Evolutionary conservation across 2,888 invertebrate genomes (phyloP).

Genomic region (Corythucha ciliata): DNA sequence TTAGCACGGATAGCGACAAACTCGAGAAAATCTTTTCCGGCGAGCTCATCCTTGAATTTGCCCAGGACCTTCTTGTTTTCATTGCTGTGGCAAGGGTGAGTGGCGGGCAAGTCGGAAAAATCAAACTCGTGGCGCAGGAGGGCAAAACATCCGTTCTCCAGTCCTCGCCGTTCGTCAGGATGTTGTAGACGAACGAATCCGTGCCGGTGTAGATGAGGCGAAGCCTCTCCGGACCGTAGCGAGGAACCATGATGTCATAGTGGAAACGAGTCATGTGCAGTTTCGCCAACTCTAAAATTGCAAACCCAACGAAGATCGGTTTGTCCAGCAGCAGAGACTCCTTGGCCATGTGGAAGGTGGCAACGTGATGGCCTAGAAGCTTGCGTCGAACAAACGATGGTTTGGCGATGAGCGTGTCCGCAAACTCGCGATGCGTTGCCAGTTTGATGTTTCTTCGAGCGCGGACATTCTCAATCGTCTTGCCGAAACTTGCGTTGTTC

Average conservation of each 20-base stretch:
- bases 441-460: not conserved
- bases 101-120: slow-evolving; percentile 35
- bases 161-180: slow-evolving; percentile 6
- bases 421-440: no score
- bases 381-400: no score
- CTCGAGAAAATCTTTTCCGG: slow-evolving; percentile 36
- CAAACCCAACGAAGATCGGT: not conserved
- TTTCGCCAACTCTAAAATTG: not conserved
- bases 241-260: no score
- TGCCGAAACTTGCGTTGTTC: slow-evolving; percentile 41
- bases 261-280: not conserved
- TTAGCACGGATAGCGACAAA: slow-evolving; percentile 37
- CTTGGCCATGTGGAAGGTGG: not conserved
- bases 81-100: slow-evolving; percentile 13
- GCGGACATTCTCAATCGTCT: slow-evolving; percentile 37
- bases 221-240: no score
- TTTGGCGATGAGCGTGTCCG: no score
- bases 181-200: slow-evolving; percentile 13
- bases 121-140: slow-evolving; percentile 35
- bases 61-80: slow-evolving; percentile 36
- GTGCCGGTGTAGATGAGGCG: slow-evolving; percentile 15
- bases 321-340: not conserved
- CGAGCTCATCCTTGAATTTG: slow-evolving; percentile 39
- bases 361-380: no score
- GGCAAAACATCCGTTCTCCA: slow-evolving; percentile 1